Evolutionary conservation across 2,113 vertebrate genomes (phyloP), one percentile per base, ranked within the genome.

Genomic region (Passer domesticus): DNA sequence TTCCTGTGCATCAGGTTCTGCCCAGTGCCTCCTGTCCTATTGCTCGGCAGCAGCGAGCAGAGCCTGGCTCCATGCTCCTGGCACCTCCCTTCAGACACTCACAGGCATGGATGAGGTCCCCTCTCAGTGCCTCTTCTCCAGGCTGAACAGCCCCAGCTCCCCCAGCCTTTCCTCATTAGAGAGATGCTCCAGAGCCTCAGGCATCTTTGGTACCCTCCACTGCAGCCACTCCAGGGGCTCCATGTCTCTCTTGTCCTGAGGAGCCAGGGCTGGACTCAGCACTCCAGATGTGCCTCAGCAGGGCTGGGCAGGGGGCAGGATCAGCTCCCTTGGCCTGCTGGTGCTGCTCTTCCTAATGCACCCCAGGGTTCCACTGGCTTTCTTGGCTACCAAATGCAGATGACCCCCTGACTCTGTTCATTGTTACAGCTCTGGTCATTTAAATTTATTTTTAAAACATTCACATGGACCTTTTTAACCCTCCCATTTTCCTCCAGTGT

Each of bases 301-400:
- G 59, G 27, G 43, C 50, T 73, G 68, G 41, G 43, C 2, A 81
- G 59, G 60, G 52, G 37, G 27, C 33, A 82, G 44, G 33, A 46
- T 46, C 52, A n/a, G 7, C 37, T 74, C 15, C 33, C 60, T 2
- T 23, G 37, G 24, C 0, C 60, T 74, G 33, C 19, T 81, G 44
- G 15, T 7, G 30, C 0, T 46, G 18, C 7, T 1, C 7, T 60
- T 75, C 39, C 46, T 47, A 14, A 30, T 25, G 33, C 16, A n/a
- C 2, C n/a, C 16, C 78, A 68, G 55, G 30, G 12, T 55, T 3
- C 47, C n/a, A 12, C 1, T 27, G 30, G 30, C 30, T 10, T 47
- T 49, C 55, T 43, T 49, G 70, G 21, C 17, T n/a, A 83, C 35
- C 18, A 69, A 66, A 37, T 53, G 68, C 28, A 80, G 17, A 27